Evolutionary conservation across 1,140 invertebrate species (phyloP).

Genomic region (Neomicropteryx cornuta): DNA sequence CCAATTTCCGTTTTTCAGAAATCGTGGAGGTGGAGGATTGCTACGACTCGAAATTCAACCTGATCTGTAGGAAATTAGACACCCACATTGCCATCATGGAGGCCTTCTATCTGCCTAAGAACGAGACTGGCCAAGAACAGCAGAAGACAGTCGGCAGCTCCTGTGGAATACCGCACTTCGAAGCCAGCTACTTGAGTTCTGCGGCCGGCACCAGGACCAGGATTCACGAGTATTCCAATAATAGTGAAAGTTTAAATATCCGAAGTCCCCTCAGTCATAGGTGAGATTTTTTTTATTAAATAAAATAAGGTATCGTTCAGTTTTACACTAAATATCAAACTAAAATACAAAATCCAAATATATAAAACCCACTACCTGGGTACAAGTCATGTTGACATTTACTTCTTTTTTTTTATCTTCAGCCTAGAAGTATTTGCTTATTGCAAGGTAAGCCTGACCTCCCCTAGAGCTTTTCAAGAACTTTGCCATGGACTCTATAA

Average conservation of each 20-base stretch:
- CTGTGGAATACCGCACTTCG: constrained; percentile 22
- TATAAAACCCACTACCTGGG: too few relatives aligned
- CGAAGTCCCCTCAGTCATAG: constrained; percentile 33
- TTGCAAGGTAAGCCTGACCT: too few relatives aligned
- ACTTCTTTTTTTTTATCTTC: too few relatives aligned
- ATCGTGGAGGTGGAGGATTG: constrained; percentile 41
- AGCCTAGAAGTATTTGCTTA: too few relatives aligned
- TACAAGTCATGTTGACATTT: too few relatives aligned
- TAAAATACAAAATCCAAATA: too few relatives aligned
- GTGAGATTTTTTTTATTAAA: constrained; percentile 19
- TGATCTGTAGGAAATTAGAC: constrained; percentile 38
- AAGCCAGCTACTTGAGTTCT: constrained; percentile 28
- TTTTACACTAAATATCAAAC: too few relatives aligned
- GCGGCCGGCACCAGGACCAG: constrained; percentile 24
- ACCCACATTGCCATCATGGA: constrained; percentile 39
- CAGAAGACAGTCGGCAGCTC: background rate
- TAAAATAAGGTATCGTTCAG: too few relatives aligned
- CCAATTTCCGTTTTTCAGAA: constrained; percentile 41
- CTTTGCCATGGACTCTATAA: too few relatives aligned
- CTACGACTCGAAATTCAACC: constrained; percentile 32
- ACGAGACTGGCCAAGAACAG: constrained; percentile 23
- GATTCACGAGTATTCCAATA: constrained; percentile 10
- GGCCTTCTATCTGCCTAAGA: constrained; percentile 33
- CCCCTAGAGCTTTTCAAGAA: too few relatives aligned
- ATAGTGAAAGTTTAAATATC: constrained; percentile 26